Percentiles rank a stretch among this genome's conserved stretches.
These are phyloP conservation scores for Schizothorax lantsangensis DNA, from an alignment of 2,797 vertebrate genomes.

Conservation along the genomic window DNA sequence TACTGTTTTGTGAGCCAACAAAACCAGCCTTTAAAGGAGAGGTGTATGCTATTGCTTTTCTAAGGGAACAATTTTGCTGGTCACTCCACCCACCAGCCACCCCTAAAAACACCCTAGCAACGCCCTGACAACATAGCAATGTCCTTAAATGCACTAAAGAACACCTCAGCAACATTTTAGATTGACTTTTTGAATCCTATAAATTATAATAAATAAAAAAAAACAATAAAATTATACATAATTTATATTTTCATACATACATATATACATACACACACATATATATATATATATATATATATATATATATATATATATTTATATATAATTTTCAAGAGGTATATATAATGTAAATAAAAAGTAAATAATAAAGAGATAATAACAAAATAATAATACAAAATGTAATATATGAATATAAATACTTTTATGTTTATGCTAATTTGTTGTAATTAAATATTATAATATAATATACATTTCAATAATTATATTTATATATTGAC, in stretches of 20 bases:
- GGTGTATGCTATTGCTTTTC: not conserved
- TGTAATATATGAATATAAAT: not conserved
- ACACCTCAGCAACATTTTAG: not conserved
- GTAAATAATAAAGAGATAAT: no score
- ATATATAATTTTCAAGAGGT: no score
- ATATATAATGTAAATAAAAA: no score
- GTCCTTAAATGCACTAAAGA: not conserved
- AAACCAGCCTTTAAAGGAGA: not conserved
- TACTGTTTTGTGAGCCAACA: conserved; percentile 1
- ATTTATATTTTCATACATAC: no score
- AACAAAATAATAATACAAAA: not conserved
- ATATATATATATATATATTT: no score
- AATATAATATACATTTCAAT: not conserved
- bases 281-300: no score
- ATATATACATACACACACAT: no score
- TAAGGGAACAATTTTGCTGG: not conserved
- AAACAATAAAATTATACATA: no score
- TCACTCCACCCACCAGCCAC: not conserved
- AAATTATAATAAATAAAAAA: not conserved
- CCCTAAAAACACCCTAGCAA: not conserved
- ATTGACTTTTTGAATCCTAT: not conserved
- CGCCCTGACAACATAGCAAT: not conserved
- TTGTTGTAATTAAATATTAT: not conserved
- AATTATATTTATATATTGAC: not conserved
- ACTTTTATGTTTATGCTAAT: not conserved